phyloP scores from a whole-genome alignment of 2,113 vertebrate species.

The Tauraco erythrolophus region DNA sequence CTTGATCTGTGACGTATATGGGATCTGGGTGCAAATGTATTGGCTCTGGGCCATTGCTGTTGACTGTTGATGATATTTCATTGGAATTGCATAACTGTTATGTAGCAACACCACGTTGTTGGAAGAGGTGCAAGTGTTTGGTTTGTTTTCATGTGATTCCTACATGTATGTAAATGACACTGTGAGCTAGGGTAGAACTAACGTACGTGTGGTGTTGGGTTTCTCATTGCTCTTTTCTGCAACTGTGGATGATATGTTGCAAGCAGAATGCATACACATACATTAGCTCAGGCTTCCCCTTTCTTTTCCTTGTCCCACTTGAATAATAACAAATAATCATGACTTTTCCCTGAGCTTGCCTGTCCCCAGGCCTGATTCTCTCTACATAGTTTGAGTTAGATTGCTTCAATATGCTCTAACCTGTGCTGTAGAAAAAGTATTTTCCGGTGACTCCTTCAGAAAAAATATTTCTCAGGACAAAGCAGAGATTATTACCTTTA shows the following conservation, averaged over 20 bases:
- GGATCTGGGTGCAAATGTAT: not conserved
- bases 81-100: conserved; percentile 24
- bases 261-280: not conserved
- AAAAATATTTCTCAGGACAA: not conserved
- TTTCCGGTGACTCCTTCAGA: not conserved
- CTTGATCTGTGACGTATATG: not conserved
- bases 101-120: conserved; percentile 17
- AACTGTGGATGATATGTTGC: not conserved
- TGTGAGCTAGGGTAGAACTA: not conserved
- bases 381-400: not conserved
- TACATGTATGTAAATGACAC: not conserved
- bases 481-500: not conserved
- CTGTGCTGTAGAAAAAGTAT: not conserved
- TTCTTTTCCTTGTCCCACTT: not conserved
- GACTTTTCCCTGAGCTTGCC: not conserved
- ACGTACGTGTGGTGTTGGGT: not conserved
- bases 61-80: not conserved
- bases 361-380: not conserved
- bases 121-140: not conserved
- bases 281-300: not conserved
- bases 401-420: conserved; percentile 25
- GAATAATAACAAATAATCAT: conserved; percentile 5
- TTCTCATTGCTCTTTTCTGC: not conserved
- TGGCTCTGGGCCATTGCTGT: not conserved
- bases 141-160: not conserved